These are phyloP conservation scores for Sebastes nivosus DNA, from an alignment of 2,797 vertebrate genomes.

Conservation along the genomic window DNA sequence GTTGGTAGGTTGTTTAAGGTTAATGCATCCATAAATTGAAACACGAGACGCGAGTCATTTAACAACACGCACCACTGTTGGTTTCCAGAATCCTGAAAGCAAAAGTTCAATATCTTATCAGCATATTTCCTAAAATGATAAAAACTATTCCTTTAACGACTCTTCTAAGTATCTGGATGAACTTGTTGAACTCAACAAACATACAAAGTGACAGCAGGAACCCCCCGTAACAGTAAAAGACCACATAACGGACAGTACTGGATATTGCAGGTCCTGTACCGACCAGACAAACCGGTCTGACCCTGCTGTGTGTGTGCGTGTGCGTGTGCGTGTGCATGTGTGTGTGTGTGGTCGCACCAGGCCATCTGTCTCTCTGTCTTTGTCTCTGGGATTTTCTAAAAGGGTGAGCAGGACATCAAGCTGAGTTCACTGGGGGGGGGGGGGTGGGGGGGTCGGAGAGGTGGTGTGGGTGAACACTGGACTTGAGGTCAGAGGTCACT, in stretches of 20 bases:
- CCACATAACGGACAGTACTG: not conserved
- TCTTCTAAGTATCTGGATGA: not conserved
- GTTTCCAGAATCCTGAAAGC: too few species aligned
- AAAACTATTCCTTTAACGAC: not conserved
- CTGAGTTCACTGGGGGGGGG: not conserved
- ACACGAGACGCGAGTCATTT: too few species aligned
- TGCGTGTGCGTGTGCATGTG: constrained; percentile 1
- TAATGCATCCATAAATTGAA: too few species aligned
- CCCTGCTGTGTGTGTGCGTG: constrained; percentile 3
- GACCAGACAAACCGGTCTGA: not conserved
- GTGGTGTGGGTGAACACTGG: not conserved
- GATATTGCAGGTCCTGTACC: not conserved
- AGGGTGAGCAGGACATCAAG: constrained; percentile 7
- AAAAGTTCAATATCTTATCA: too few species aligned
- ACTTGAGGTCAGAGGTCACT: constrained; percentile 32
- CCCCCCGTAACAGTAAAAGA: not conserved
- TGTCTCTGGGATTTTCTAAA: constrained; percentile 52
- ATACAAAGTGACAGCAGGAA: not conserved
- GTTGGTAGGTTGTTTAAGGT: too few species aligned
- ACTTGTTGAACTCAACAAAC: not conserved
- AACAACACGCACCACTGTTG: too few species aligned
- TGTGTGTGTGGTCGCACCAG: not conserved
- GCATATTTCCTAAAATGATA: not conserved
- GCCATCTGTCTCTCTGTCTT: constrained; percentile 60
- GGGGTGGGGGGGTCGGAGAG: too few species aligned